A percentile compares a stretch with the other conserved stretches of the same genome.
Conservation (phyloP, 2,113 vertebrate genomes). For the Phoenicopterus ruber region DNA sequence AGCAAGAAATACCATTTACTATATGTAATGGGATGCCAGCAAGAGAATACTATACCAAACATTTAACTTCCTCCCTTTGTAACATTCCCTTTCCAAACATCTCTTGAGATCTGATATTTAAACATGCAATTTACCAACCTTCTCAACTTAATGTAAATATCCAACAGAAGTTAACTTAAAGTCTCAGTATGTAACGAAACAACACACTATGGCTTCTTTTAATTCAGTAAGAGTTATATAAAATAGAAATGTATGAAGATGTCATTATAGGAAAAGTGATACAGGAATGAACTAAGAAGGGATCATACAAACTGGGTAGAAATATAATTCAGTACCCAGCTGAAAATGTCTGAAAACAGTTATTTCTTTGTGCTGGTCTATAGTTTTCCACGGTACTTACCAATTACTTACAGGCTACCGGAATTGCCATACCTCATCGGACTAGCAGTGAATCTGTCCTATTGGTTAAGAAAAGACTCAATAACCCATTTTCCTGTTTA, state of each 20-base stretch:
- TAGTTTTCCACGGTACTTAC: background rate
- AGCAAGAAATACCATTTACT: slow-evolving; percentile 53
- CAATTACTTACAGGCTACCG: background rate
- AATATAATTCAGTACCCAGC: background rate
- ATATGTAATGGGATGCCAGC: slow-evolving; percentile 36
- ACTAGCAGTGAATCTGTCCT: background rate
- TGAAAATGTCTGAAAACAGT: background rate
- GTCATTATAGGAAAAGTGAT: slow-evolving; percentile 17
- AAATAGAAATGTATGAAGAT: background rate
- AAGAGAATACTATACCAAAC: slow-evolving; percentile 51
- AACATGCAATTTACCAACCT: slow-evolving; percentile 55
- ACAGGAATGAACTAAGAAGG: background rate
- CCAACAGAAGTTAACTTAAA: slow-evolving; percentile 28
- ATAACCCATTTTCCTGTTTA: background rate
- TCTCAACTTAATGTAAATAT: slow-evolving; percentile 42
- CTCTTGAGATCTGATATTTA: slow-evolving; percentile 61
- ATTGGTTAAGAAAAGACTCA: background rate
- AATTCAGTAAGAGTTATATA: background rate
- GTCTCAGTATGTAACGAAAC: background rate
- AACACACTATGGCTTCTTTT: background rate
- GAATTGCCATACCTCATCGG: background rate
- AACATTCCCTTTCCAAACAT: slow-evolving; percentile 45
- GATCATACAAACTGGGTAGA: background rate
- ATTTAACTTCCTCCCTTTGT: slow-evolving; percentile 57
- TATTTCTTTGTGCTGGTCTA: background rate